Evolutionary conservation across 2,113 vertebrate species (phyloP), one percentile per base, ranked within the genome.

Genomic region (Gorsachius goisagi): DNA sequence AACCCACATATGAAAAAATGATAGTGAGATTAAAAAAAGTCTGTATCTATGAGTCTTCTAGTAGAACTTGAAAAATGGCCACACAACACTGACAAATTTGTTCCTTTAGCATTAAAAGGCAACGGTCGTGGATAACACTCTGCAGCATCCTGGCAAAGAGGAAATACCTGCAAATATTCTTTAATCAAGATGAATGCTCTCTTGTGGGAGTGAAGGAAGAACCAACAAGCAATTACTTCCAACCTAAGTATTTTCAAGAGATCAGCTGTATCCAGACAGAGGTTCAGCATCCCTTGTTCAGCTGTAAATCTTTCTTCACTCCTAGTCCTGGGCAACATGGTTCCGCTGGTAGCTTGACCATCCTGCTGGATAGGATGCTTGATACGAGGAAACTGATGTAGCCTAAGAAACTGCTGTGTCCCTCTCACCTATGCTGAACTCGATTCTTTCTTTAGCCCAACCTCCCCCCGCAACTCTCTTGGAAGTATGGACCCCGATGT

Each of bases 1-100:
- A 89, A 96, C 66, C 66, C 52, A 71, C 19, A 47, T 69, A 89
- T 33, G 41, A 95, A 95, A 95, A 96, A 97, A 89, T 95, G 64
- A 85, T n/a, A 69, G 77, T 1, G 3, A 66, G 62, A 88, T 95
- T 96, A 79, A 50, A 85, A 88, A 93, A 77, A 76, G 37, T 52
- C 84, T 82, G 52, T 23, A 21, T 28, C 74, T 68, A 47, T 5
- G 35, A 80, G 30, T 88, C 59, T 87, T 87, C 66, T 47, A 35
- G 35, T 16, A 85, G 53, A 62, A 76, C 24, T 55, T 96, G 95
- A 96, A 91, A 95, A 97, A 94, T 76, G 69, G 67, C 60, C 15
- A 30, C 39, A 76, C n/a, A 88, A 63, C 82, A 69, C 19, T 91
- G 69, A 95, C 58, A 94, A 87, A 97, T 96, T 55, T 84, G 13